Conservation (phyloP, 1,140 invertebrate genomes). For the Leptoteleia sp. region DNA sequence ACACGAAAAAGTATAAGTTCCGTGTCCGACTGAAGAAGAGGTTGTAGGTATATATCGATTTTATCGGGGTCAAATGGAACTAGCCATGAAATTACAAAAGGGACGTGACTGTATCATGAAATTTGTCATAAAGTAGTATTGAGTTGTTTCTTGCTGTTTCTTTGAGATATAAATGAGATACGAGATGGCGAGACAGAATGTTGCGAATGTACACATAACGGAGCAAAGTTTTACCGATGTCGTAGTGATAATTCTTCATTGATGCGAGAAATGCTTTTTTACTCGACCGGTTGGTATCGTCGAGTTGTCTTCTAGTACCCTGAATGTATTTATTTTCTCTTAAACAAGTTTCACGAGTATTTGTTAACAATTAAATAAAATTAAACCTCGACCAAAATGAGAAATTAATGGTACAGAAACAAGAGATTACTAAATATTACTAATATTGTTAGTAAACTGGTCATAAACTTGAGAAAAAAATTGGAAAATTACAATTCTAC, state of each 20-base stretch:
- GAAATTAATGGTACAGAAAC: no score
- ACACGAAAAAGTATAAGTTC: constrained; percentile 27
- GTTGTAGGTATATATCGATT: constrained; percentile 40
- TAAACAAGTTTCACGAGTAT: no score
- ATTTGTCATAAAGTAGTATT: constrained; percentile 52
- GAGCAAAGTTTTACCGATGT: constrained; percentile 63
- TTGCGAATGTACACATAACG: constrained; percentile 55
- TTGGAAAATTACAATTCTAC: no score
- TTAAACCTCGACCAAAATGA: no score
- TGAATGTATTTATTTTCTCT: constrained; percentile 57
- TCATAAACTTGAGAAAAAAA: no score
- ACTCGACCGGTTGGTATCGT: constrained; percentile 56
- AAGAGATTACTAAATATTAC: no score
- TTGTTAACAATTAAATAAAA: no score
- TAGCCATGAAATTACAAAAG: constrained; percentile 45
- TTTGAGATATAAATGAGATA: constrained; percentile 20
- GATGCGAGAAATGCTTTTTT: constrained; percentile 60
- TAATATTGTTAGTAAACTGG: no score
- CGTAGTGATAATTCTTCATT: constrained; percentile 49
- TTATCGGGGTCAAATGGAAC: constrained; percentile 37
- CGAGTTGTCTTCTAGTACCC: no score
- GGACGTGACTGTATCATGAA: constrained; percentile 43
- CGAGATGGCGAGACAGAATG: constrained; percentile 21
- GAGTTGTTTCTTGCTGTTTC: constrained; percentile 27
- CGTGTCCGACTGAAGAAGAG: not conserved